Evolutionary conservation across 2,888 invertebrate species (phyloP), one percentile per base, ranked within the genome.

Genomic region (Heliconius aoede): DNA sequence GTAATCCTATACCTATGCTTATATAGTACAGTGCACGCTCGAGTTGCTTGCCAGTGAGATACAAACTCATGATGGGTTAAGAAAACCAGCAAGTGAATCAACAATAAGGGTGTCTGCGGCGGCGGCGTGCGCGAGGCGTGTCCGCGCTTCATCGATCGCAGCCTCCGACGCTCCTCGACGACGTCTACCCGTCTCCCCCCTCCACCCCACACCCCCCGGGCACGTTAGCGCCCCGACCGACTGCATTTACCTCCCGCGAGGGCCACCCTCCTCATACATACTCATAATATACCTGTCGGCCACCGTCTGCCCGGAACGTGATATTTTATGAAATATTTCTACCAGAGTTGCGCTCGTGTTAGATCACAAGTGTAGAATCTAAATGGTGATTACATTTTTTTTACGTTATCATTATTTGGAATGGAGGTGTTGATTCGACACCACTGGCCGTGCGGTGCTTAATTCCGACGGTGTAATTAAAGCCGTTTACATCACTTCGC

Each of bases 131-230:
- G 93, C 93, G 91, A 93, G 94, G 94, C 93, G 94, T 93, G 94
- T 93, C 93, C 92, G 92, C 94, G 93, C 93, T 93, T 89, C 94
- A 94, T 94, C 94, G 94, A 94, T 94, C 94, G 93, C 92, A 94
- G 93, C 92, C 89, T 94, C 94, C 93, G 89, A 89, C 90, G 90
- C 89, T 93, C 85, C 92, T 93, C 94, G 92, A 92, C 93, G 94
- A 92, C 94, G 92, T 91, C 93, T 90, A 88, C 88, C 80, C 83
- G 30, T 24, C 86, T 87, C 88, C 85, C 85, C 83, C 84, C 83
- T 85, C 83, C 80, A 77, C 79, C 36, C 78, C 83, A 82, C 84
- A 78, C 82, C 78, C 86, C 90, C 91, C 91, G 89, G 89, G 80
- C 90, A 85, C 91, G 94, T 94, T 94, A 94, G 91, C 94, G 88